phyloP scores from a whole-genome alignment of 2,888 invertebrate species.

The Habroteleia sp. region DNA sequence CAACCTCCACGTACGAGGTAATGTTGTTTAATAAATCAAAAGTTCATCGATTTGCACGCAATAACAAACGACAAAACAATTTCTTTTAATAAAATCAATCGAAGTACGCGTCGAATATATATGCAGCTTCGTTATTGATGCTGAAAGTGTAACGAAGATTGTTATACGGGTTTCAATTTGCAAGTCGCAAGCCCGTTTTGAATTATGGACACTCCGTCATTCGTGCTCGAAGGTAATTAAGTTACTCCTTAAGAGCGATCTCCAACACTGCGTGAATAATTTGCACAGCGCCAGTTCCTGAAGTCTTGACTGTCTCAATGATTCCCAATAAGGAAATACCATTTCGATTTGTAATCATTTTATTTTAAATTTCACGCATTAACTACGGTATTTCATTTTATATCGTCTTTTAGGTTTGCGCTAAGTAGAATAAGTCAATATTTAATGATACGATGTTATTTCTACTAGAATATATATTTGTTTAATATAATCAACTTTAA shows the following conservation, averaged over 20 bases:
- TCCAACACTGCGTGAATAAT: constrained; percentile 33
- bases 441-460: no score
- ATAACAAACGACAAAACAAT: constrained; percentile 3
- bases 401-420: no score
- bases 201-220: constrained; percentile 48
- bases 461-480: no score
- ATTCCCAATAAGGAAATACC: not conserved
- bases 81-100: constrained; percentile 42
- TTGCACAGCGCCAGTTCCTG: constrained; percentile 11
- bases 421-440: no score
- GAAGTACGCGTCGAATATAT: constrained; percentile 10
- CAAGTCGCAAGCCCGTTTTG: constrained; percentile 25
- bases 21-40: constrained; percentile 47
- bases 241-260: constrained; percentile 35
- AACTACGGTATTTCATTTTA: no score
- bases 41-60: constrained; percentile 32
- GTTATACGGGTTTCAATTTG: constrained; percentile 33
- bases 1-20: constrained; percentile 21
- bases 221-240: constrained; percentile 41
- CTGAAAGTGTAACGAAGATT: constrained; percentile 29
- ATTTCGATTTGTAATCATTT: not conserved
- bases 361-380: not conserved
- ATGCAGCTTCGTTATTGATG: constrained; percentile 40
- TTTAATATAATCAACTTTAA: no score
- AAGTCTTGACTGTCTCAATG: constrained; percentile 1